Evolutionary conservation across 2,113 vertebrate genomes (phyloP), one percentile per base, ranked within the genome.

Genomic region (Passer domesticus): DNA sequence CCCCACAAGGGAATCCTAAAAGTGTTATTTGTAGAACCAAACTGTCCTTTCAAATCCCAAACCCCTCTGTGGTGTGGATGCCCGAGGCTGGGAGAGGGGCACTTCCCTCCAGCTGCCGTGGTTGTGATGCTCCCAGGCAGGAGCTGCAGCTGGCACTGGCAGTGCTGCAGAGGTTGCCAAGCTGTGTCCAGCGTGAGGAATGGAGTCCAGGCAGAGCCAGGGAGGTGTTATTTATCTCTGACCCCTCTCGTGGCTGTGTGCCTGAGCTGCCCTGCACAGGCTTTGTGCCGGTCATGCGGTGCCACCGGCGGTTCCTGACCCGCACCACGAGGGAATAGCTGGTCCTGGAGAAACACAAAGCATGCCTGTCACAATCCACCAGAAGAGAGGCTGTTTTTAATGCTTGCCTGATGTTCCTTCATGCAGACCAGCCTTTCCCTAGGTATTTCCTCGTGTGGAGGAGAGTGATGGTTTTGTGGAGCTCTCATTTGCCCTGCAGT

Each of bases 401-500:
- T 50, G 30, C 74, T 63, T 94, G 69, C 44, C 56, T 89, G 53
- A 35, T 91, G n/a, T 66, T 91, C 82, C 79, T 72, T 84, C 69
- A 30, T 84, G 87, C 84, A 94, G 41, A 67, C 56, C 83, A 75
- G 70, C 6, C 2, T 62, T 47, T 96, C 94, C 89, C 87, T 70
- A 5, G 78, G 49, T 80, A 70, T 74, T 94, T 90, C 55, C 67
- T 58, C 1, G 0, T 39, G 58, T 73, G 50, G 63, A 83, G 75
- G 70, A 69, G 46, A 91, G 67, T 2, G 2, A 62, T 78, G 69
- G 81, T 67, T 91, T 28, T 74, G 75, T 77, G 87, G 87, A 63
- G 82, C 66, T 95, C 86, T 76, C 75, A 11, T 94, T 86, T 96
- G 92, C 88, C 83, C 63, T 94, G 90, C 87, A 67, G 90, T 62